These are phyloP conservation scores for Nomada fucata DNA, from an alignment of 2,888 invertebrate species.

Conservation along the genomic window DNA sequence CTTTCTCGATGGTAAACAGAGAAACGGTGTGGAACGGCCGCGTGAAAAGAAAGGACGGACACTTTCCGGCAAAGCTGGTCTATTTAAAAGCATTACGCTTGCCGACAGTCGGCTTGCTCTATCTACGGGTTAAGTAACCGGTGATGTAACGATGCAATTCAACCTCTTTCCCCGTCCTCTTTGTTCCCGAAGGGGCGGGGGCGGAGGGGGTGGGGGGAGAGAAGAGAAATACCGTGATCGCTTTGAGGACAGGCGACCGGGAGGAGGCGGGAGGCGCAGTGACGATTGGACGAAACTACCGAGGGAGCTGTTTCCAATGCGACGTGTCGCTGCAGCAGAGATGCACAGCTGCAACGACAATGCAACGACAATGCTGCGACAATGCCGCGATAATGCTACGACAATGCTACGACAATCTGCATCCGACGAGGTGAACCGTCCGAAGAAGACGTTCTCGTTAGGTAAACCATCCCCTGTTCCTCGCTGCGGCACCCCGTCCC, in stretches of 20 bases:
- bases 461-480: background rate
- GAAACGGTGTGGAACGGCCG: background rate
- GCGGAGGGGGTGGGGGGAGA: background rate
- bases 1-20: slow-evolving; percentile 16
- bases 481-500: background rate
- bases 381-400: slow-evolving; percentile 36
- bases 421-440: slow-evolving; percentile 50
- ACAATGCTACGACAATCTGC: slow-evolving; percentile 58
- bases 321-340: slow-evolving; percentile 37
- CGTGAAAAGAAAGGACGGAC: background rate
- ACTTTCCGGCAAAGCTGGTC: slow-evolving; percentile 55
- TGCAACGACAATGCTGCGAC: slow-evolving; percentile 46
- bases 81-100: slow-evolving; percentile 70
- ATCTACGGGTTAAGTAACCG: slow-evolving; percentile 71
- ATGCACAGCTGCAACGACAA: slow-evolving; percentile 60
- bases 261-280: background rate
- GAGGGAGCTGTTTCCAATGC: slow-evolving; percentile 54
- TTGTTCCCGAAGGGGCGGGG: slow-evolving; percentile 10
- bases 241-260: background rate
- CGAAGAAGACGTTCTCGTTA: slow-evolving; percentile 41
- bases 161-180: slow-evolving; percentile 58
- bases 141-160: slow-evolving; percentile 71
- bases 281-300: slow-evolving; percentile 62
- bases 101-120: slow-evolving; percentile 58
- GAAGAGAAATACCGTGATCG: slow-evolving; percentile 52